Conservation (phyloP, 1,140 invertebrate species). For the Drosophila eugracilis region DNA sequence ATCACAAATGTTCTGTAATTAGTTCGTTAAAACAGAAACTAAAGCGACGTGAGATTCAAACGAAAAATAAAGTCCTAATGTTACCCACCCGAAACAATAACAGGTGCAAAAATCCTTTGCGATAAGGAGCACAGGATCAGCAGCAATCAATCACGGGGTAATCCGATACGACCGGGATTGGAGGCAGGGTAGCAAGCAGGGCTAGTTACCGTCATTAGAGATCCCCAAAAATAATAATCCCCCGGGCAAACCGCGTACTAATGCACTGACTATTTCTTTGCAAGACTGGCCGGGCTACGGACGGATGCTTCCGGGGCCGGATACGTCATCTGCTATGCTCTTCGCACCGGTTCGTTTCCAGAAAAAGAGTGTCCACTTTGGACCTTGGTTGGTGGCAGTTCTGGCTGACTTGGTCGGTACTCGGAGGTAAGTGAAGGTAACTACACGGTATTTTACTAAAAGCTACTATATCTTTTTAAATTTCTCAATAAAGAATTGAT, state of each 20-base stretch:
- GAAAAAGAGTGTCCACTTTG: conserved; percentile 3
- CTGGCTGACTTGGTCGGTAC: conserved; percentile 5
- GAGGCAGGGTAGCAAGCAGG: conserved; percentile 38
- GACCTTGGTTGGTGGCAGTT: conserved; percentile 15
- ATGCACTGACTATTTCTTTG: conserved; percentile 79
- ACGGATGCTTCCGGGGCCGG: conserved; percentile 48
- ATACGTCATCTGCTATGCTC: conserved; percentile 28
- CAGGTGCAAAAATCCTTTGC: conserved; percentile 32
- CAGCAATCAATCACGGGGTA: conserved; percentile 12
- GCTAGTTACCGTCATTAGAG: conserved; percentile 36
- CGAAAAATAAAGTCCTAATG: conserved; percentile 64
- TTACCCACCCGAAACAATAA: conserved; percentile 67
- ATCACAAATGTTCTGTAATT: conserved; percentile 58
- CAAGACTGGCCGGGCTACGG: conserved; percentile 70
- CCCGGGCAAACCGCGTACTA: conserved; percentile 55
- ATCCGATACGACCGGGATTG: neutral
- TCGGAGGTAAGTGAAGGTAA: conserved; percentile 35
- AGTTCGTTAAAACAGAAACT: conserved; percentile 50
- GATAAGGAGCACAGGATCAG: conserved; percentile 27
- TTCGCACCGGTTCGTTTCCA: conserved; percentile 29
- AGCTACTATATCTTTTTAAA: neutral
- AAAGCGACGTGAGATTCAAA: conserved; percentile 32
- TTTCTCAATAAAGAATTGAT: conserved; percentile 21
- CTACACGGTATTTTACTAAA: conserved; percentile 7
- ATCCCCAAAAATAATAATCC: conserved; percentile 28